Base-by-base conservation (phyloP, 2,797 vertebrate species). In the Paguma larvata region DNA sequence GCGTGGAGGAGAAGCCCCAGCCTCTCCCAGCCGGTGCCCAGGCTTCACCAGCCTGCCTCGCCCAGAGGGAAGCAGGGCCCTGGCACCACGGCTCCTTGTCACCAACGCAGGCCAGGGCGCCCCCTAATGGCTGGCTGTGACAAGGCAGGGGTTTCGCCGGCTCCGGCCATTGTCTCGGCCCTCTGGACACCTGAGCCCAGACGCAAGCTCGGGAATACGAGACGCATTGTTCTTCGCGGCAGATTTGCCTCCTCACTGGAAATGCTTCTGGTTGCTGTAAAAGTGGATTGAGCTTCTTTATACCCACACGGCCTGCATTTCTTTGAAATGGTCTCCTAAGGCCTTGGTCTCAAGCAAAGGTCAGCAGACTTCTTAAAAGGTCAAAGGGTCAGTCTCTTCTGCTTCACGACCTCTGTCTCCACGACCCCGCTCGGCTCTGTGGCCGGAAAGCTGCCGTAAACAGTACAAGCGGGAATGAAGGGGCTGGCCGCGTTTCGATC, bases 261-360 rank as follows among this genome's bases (percentile, higher is more conserved):
- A 53, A 38, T 21, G 5, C 34, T 86, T 11, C 93, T 11, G 10
- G 51, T 46, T 46, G 16, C 59, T 27, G 19, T 83, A 73, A 73
- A 77, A 77, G 48, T 12, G 18, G 2, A 3, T 80, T 63, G 19
- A 3, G 44, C 4, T 30, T 32, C 88, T 85, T 77, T 19, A 15
- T 1, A 19, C 15, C 18, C 32, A 34, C 44, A 19, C 44, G 68
- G 44, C 30, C 75, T 79, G 32, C 8, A 3, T 59, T 9, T 84
- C 85, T 77, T 73, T 67, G 51, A 82, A 83, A 38, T 8, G 41
- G 8, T 53, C 44, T 38, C 59, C 0, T 62, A 56, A 32, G 41
- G 16, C 63, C 70, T 96, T 73, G 16, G 38, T n/a, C 59, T 59
- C 44, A 84, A 85, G 59, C 91, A 56, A 86, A 85, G 5, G n/a